Evolutionary conservation across 2,797 vertebrate genomes (phyloP), one percentile per base, ranked within the genome.

Genomic region (Acrossocheilus fasciatus): DNA sequence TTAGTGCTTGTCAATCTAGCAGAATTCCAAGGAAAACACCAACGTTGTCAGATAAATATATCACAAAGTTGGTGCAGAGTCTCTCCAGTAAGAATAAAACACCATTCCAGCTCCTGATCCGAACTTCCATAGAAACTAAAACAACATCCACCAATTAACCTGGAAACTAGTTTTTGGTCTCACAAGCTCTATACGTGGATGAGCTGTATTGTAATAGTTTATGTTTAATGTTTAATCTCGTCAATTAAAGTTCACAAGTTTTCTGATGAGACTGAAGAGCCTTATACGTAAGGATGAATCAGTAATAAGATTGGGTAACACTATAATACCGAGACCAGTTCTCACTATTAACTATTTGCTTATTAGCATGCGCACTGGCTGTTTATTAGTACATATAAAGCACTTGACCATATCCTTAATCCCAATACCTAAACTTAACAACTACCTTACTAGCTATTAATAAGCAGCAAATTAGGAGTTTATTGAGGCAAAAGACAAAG

Each of bases 1-100:
- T 62, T 85, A 72, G 50, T 88, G 69, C 79, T 47, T 62, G 47
- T 75, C 80, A 85, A 30, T 85, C 83, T 52, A 45, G 43, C 45
- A 36, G 80, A 72, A 85, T 73, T 81, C 50, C 69, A 87, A 85
- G 70, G 9, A 76, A 88, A 87, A 87, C 85, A 85, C 62, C 36
- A 59, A 59, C 75, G 84, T 54, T 50, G 84, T 90, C 89, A 84
- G 52, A 54, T 47, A 80, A 59, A 74, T 82, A 83, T 68, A 79
- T 79, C 62, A 68, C 81, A 81, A 75, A 83, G n/a, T 75, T 74
- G 36, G 64, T 64, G 34, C 45, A 78, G 6, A 64, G 23, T 78
- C 82, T 62, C 64, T 50, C 77, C 39, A 43, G 59, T 68, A 47
- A 30, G 41, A 50, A 50, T 68, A 81, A 66, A 68, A 47, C 43